A percentile compares a stretch with the other conserved stretches of the same genome.
These are phyloP conservation scores for Platyrinchus mystaceus DNA, from an alignment of 2,797 vertebrate genomes.

Conservation along the genomic window DNA sequence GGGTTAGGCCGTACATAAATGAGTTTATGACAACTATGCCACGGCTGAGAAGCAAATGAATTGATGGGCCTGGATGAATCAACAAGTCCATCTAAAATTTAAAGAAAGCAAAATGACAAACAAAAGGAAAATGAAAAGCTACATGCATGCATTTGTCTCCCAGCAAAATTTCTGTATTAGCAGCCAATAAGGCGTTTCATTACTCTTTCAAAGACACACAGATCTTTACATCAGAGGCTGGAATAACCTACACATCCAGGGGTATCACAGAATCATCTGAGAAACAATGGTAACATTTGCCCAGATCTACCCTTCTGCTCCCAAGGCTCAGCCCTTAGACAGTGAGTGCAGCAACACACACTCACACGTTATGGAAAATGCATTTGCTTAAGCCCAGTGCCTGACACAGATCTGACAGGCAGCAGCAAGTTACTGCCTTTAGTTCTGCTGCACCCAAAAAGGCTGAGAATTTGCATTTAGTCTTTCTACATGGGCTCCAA, in stretches of 20 bases:
- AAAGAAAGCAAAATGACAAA: conserved; percentile 54
- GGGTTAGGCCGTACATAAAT: conserved; percentile 97
- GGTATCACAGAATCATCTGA: neutral
- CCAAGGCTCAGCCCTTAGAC: neutral
- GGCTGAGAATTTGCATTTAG: neutral
- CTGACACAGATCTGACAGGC: neutral
- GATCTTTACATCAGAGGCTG: neutral
- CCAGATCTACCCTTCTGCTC: neutral
- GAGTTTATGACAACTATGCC: conserved; percentile 98
- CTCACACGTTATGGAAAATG: neutral
- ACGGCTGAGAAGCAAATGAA: conserved; percentile 86
- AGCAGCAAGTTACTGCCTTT: neutral
- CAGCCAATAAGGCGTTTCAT: neutral
- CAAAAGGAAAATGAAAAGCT: conserved; percentile 34
- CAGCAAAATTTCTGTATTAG: neutral
- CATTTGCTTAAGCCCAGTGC: neutral
- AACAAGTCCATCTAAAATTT: conserved; percentile 83
- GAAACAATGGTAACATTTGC: neutral
- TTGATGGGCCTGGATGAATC: conserved; percentile 83
- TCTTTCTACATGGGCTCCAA: neutral
- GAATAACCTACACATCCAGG: neutral
- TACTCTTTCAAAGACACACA: neutral
- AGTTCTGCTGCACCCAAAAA: neutral
- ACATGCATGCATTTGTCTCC: neutral
- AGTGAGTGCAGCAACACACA: neutral